Percentiles rank a stretch among this genome's conserved stretches.
These are phyloP conservation scores for Anguilla pacifica DNA, from an alignment of 2,797 vertebrate genomes.

Conservation along the genomic window DNA sequence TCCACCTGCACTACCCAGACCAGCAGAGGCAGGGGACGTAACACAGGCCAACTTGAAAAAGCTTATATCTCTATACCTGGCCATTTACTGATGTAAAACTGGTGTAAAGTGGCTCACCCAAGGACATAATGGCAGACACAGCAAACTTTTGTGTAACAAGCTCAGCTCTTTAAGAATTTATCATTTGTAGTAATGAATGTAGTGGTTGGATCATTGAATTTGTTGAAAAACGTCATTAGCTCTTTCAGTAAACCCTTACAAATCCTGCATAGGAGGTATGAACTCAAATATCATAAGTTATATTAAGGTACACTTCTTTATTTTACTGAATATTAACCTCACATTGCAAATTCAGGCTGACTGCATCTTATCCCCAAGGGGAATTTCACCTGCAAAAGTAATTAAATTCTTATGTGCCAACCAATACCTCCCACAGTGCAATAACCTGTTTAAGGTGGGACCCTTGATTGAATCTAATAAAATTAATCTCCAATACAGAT, in stretches of 20 bases:
- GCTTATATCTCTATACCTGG: neutral
- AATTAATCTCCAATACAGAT: slow-evolving; percentile 1
- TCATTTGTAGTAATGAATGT: neutral
- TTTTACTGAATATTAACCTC: neutral
- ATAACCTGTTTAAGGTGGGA: slow-evolving; percentile 19
- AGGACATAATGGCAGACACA: neutral
- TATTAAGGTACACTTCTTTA: neutral
- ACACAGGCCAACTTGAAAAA: neutral
- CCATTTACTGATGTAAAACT: neutral
- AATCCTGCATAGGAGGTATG: neutral
- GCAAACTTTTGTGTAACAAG: neutral
- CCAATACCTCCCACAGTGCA: slow-evolving; percentile 11
- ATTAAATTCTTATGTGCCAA: slow-evolving; percentile 16
- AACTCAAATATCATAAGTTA: neutral
- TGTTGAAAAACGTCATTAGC: neutral
- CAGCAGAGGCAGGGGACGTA: too few relatives aligned
- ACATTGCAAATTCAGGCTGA: neutral
- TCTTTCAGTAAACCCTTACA: neutral
- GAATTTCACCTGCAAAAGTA: neutral
- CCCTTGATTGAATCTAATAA: slow-evolving; percentile 4
- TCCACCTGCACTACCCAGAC: too few relatives aligned
- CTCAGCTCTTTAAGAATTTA: neutral
- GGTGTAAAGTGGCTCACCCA: neutral
- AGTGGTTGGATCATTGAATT: neutral
- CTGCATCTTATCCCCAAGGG: neutral